These are phyloP conservation scores for Chloropsis cyanopogon DNA, from an alignment of 2,113 vertebrate species.

Conservation along the genomic window DNA sequence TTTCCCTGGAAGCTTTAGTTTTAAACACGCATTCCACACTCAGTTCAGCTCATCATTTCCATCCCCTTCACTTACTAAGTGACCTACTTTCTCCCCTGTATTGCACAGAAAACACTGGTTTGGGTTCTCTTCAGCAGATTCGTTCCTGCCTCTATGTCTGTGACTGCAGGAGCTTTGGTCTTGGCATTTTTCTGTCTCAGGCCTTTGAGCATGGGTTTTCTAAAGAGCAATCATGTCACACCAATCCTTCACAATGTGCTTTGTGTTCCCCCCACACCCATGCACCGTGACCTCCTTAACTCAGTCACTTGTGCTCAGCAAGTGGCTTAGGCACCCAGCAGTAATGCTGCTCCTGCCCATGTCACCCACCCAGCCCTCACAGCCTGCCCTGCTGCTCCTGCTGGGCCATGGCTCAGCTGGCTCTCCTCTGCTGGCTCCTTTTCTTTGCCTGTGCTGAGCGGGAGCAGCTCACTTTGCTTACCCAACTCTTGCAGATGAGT, in stretches of 20 bases:
- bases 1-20: neutral
- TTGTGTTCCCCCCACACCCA: neutral
- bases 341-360: fast-evolving
- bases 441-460: neutral
- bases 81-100: neutral
- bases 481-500: neutral
- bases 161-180: neutral
- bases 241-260: neutral
- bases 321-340: neutral
- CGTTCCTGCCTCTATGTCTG: neutral
- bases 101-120: neutral
- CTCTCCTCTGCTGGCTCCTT: neutral
- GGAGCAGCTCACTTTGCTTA: neutral
- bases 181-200: neutral
- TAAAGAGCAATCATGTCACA: neutral
- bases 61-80: neutral
- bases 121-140: neutral
- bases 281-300: neutral
- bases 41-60: neutral
- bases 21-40: neutral
- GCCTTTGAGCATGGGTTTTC: neutral
- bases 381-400: neutral
- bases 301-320: neutral
- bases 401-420: neutral
- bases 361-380: neutral